A percentile compares a stretch with the other conserved stretches of the same genome.
These are phyloP conservation scores for Clarias batrachus DNA, from an alignment of 2,113 vertebrate genomes.

Conservation along the genomic window DNA sequence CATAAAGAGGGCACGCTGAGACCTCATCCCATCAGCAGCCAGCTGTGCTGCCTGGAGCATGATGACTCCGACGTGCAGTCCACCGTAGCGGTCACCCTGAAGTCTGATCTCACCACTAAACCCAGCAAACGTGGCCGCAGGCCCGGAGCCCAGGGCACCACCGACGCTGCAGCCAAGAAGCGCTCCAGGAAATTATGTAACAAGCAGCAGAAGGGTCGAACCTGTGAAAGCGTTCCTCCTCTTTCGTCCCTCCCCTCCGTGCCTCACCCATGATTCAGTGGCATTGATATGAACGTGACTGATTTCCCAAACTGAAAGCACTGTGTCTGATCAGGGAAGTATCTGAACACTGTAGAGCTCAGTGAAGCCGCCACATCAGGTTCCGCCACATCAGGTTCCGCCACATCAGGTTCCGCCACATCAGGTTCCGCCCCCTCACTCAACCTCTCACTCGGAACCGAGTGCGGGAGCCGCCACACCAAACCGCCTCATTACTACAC, in stretches of 20 bases:
- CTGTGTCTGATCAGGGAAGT: constrained; percentile 63
- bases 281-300: constrained; percentile 42
- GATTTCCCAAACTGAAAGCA: constrained; percentile 50
- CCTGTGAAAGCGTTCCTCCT: constrained; percentile 36
- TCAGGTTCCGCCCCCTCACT: constrained; percentile 40
- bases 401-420: constrained; percentile 63
- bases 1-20: constrained; percentile 85
- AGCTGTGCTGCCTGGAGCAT: constrained; percentile 87
- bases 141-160: constrained; percentile 16
- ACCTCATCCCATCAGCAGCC: constrained; percentile 71
- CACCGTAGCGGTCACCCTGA: constrained; percentile 59
- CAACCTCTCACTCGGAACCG: constrained; percentile 22
- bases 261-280: constrained; percentile 40
- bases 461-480: constrained; percentile 59
- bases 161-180: constrained; percentile 33
- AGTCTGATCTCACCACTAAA: background rate
- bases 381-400: constrained; percentile 40
- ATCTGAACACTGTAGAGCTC: constrained; percentile 65
- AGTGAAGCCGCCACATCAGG: constrained; percentile 73
- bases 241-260: constrained; percentile 56
- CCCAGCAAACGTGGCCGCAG: constrained; percentile 36
- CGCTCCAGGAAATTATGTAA: constrained; percentile 43
- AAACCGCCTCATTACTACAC: constrained; percentile 67
- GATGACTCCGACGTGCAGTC: constrained; percentile 72
- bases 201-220: constrained; percentile 47